Evolutionary conservation across 2,797 vertebrate species (phyloP), one percentile per base, ranked within the genome.

Genomic region (Monodelphis domestica): DNA sequence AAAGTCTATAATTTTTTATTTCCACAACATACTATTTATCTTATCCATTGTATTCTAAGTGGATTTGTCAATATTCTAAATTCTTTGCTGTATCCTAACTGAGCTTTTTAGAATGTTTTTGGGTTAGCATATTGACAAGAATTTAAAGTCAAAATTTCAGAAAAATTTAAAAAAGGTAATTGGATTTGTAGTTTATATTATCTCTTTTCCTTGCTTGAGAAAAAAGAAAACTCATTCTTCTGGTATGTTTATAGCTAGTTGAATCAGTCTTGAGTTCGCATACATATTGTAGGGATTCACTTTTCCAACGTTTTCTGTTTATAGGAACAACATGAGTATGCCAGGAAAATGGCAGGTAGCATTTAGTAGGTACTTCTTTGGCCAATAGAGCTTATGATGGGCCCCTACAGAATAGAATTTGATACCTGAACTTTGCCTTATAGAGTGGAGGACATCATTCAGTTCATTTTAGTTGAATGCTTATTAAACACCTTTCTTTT

Each of bases 151-250:
- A n/a, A n/a, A n/a, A n/a, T n/a, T n/a, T n/a, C n/a, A n/a, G n/a
- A n/a, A n/a, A n/a, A n/a, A n/a, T n/a, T n/a, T n/a, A n/a, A n/a
- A n/a, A n/a, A n/a, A 90, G 63, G 91, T 5, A 92, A 87, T 10
- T 54, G 26, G 87, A 15, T 54, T 56, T 50, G 88, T 3, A 51
- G 55, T 92, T 54, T 88, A 29, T 88, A 55, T 94, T 21, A 88
- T 91, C 89, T 90, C 84, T 95, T 51, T 21, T 93, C 15, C 15
- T 87, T 90, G 3, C 12, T 50, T 24, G 91, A 38, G 53, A 70
- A 93, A 89, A 63, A 84, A 26, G 26, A 88, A 59, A 92, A 45
- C 3, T 15, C 9, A 54, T 28, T 26, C 33, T 78, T 53, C n/a
- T 53, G 6, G 15, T 91, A 90, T 4, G 54, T 12, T 11, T 15